phyloP scores from a whole-genome alignment of 2,113 vertebrate genomes.

The Cacatua alba region DNA sequence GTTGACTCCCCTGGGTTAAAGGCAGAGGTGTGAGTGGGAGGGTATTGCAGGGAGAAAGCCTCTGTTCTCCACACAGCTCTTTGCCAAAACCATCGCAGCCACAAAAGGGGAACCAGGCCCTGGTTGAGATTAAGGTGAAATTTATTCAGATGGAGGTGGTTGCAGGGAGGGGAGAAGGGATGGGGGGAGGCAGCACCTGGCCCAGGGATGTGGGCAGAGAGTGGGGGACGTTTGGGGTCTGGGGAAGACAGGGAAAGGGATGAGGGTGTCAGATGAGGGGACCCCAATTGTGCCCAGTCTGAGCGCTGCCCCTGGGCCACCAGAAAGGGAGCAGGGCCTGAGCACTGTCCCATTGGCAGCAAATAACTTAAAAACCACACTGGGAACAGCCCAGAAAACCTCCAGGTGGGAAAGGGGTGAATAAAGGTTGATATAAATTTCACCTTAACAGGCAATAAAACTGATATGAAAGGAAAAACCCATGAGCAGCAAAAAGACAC shows the following conservation, averaged over 20 bases:
- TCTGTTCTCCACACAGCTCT: not conserved
- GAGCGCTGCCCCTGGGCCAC: not conserved
- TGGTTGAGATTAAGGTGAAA: conserved; percentile 53
- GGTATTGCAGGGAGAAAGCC: not conserved
- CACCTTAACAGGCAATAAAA: conserved; percentile 54
- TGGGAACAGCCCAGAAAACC: not conserved
- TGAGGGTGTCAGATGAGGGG: not conserved
- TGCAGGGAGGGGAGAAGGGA: not conserved
- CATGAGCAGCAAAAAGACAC: conserved; percentile 56
- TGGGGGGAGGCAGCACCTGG: not conserved
- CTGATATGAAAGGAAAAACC: conserved; percentile 8
- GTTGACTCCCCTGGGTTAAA: not conserved
- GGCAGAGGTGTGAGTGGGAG: not conserved
- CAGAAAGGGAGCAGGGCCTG: not conserved
- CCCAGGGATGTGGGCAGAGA: not conserved
- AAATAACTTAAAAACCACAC: conserved; percentile 64
- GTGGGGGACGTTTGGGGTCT: too few species aligned
- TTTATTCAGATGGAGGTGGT: conserved; percentile 33
- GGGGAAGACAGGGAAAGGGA: not conserved
- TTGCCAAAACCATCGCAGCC: not conserved
- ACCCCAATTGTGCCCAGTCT: not conserved
- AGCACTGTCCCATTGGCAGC: not conserved
- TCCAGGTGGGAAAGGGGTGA: not conserved
- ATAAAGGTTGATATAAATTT: conserved; percentile 44
- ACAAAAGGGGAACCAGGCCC: not conserved